Percentiles rank a stretch among this genome's conserved stretches.
These are phyloP conservation scores for Setipinna tenuifilis DNA, from an alignment of 2,797 vertebrate species.

Conservation along the genomic window DNA sequence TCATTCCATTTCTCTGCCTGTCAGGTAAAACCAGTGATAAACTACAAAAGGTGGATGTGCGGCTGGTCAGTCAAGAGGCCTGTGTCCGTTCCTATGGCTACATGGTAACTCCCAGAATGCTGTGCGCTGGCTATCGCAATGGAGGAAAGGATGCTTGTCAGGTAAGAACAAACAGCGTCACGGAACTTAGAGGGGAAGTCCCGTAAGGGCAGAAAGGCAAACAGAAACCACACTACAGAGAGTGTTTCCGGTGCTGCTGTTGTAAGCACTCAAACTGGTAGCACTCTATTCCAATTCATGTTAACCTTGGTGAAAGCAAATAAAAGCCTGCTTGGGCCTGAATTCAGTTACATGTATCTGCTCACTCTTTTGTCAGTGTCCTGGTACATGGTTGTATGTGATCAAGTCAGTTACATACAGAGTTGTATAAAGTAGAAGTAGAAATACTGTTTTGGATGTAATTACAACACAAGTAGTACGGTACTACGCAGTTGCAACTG, in stretches of 20 bases:
- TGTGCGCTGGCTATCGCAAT: constrained; percentile 87
- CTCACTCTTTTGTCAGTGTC: too few relatives aligned
- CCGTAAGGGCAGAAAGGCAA: background rate
- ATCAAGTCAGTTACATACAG: too few relatives aligned
- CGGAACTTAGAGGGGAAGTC: background rate
- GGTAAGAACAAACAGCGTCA: constrained; percentile 66
- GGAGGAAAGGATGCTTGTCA: constrained; percentile 91
- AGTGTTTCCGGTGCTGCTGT: background rate
- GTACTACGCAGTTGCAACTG: too few relatives aligned
- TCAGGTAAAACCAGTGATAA: constrained; percentile 77
- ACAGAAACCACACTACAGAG: background rate
- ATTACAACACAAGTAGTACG: too few relatives aligned
- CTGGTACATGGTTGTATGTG: too few relatives aligned
- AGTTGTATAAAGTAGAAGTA: too few relatives aligned
- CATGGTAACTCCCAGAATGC: constrained; percentile 88
- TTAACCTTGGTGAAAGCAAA: background rate
- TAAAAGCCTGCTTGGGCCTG: too few relatives aligned
- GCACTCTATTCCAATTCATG: background rate
- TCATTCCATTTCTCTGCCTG: background rate
- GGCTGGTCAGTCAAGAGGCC: constrained; percentile 83
- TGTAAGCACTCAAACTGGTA: background rate
- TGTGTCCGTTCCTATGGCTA: constrained; percentile 85
- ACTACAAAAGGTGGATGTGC: constrained; percentile 89
- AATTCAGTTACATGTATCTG: background rate
- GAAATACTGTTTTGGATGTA: too few relatives aligned